phyloP scores from a whole-genome alignment of 2,888 invertebrate species.

The Eilema griseolum region DNA sequence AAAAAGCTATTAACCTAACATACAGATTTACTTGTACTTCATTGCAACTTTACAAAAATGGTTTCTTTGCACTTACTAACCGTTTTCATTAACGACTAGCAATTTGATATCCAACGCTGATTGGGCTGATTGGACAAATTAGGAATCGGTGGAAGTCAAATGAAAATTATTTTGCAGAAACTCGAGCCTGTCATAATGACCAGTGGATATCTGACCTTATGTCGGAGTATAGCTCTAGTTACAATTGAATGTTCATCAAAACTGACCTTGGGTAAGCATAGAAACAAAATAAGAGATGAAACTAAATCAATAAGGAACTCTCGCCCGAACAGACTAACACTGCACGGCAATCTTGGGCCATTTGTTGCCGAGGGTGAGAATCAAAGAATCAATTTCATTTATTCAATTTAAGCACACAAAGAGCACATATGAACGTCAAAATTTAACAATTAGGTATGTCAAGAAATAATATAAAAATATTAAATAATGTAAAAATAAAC shows the following conservation, averaged over 20 bases:
- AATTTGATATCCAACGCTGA: neutral
- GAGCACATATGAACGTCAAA: too few species aligned
- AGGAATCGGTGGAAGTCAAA: neutral
- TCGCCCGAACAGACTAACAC: too few species aligned
- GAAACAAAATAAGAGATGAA: too few species aligned
- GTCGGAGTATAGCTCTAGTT: neutral
- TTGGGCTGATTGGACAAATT: neutral
- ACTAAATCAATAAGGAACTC: too few species aligned
- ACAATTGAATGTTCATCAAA: neutral
- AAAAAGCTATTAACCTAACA: too few species aligned
- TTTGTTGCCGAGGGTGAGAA: too few species aligned
- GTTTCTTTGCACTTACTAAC: neutral
- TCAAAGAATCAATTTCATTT: too few species aligned
- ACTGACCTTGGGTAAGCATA: neutral
- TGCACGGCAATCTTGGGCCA: too few species aligned
- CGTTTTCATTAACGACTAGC: slow-evolving; percentile 1
- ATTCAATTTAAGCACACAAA: too few species aligned
- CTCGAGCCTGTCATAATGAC: neutral
- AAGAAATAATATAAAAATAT: too few species aligned
- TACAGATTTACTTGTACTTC: neutral
- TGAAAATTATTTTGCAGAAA: neutral
- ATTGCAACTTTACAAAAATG: neutral
- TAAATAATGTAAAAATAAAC: too few species aligned
- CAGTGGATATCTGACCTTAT: neutral
- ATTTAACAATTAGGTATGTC: too few species aligned